phyloP scores from a whole-genome alignment of 2,888 invertebrate genomes.

The Thelaira solivaga region DNA sequence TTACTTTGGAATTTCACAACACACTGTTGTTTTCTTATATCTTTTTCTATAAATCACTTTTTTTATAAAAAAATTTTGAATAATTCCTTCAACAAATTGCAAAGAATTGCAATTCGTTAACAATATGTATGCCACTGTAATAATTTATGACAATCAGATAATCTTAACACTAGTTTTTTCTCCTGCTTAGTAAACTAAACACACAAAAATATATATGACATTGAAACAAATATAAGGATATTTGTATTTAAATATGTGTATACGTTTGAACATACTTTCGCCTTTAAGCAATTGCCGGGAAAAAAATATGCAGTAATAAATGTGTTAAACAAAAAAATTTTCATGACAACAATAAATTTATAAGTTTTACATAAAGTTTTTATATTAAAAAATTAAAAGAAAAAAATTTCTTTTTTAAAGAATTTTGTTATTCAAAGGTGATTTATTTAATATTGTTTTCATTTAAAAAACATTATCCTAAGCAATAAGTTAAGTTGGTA shows the following conservation, averaged over 20 bases:
- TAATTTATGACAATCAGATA: constrained; percentile 52
- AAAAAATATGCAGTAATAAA: constrained; percentile 24
- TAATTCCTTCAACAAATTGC: constrained; percentile 12
- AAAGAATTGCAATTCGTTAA: neutral
- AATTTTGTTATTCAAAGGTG: neutral
- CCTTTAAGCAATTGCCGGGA: constrained; percentile 27
- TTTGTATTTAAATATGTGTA: neutral
- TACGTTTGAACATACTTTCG: neutral
- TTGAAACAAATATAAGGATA: constrained; percentile 56
- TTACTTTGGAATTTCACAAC: too few species aligned
- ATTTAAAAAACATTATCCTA: neutral
- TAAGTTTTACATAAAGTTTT: constrained; percentile 26
- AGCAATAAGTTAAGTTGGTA: neutral
- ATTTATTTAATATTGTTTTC: constrained; percentile 15
- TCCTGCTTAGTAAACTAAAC: too few species aligned
- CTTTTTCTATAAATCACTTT: constrained; percentile 29
- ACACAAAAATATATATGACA: constrained; percentile 45
- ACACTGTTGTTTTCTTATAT: neutral
- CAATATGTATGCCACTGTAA: constrained; percentile 41
- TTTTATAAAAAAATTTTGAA: too few species aligned
- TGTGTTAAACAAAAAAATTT: constrained; percentile 37
- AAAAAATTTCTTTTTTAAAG: neutral
- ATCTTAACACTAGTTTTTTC: constrained; percentile 4
- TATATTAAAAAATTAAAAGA: too few species aligned
- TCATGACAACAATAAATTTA: constrained; percentile 43